These are phyloP conservation scores for Pelochelys cantorii DNA, from an alignment of 2,797 vertebrate species.

Conservation along the genomic window DNA sequence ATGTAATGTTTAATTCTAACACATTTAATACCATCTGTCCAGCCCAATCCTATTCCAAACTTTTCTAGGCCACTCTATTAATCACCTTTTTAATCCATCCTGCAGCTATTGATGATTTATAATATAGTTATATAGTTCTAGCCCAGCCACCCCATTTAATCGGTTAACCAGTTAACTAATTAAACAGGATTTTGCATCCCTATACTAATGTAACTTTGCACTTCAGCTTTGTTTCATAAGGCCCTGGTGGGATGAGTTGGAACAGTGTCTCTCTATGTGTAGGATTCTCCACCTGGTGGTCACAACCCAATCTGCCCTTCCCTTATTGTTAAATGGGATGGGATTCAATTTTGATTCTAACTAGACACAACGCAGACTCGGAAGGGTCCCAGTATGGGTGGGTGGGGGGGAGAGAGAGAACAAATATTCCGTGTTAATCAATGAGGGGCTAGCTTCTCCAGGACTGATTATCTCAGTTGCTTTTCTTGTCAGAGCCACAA, in stretches of 20 bases:
- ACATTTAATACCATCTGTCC: not conserved
- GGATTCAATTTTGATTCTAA: not conserved
- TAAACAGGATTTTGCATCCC: too few species aligned
- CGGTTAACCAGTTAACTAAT: too few species aligned
- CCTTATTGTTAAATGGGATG: not conserved
- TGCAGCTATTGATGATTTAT: not conserved
- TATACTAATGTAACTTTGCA: constrained; percentile 6
- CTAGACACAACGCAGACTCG: not conserved
- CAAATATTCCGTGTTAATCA: not conserved
- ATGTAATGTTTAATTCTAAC: not conserved
- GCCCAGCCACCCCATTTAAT: too few species aligned
- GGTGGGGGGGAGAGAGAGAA: not conserved
- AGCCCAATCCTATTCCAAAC: not conserved
- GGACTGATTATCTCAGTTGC: not conserved
- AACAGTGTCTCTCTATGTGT: not conserved
- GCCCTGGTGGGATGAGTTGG: not conserved
- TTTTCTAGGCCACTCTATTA: not conserved
- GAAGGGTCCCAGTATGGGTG: not conserved
- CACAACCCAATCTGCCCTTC: not conserved
- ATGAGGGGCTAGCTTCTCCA: not conserved
- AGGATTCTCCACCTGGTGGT: not conserved
- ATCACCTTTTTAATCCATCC: not conserved
- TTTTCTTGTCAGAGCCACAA: not conserved
- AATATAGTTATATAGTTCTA: not conserved
- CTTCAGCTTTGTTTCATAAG: not conserved